Evolutionary conservation across 1,140 invertebrate species (phyloP), one percentile per base, ranked within the genome.

Genomic region (Wiebesia pumilae): DNA sequence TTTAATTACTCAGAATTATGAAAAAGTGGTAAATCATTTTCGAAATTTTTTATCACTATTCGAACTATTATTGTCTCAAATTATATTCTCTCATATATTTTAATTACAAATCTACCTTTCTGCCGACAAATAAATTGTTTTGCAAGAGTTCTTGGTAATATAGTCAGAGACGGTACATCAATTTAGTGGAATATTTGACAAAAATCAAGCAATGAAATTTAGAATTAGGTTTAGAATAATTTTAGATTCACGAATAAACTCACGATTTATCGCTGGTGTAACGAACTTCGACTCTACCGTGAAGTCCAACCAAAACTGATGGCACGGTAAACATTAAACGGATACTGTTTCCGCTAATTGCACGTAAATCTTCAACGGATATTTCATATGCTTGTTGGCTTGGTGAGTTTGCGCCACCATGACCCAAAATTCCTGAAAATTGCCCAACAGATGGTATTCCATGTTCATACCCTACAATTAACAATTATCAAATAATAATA

Each of bases 241-340:
- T n/a, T n/a, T n/a, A n/a, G n/a, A n/a, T n/a, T 71, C 19, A 71
- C 2, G 19, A 24, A 27, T 6, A 40, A 79, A 95, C 95, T 94
- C 94, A 97, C 96, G 93, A 92, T 87, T 95, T 95, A 90, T 97
- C 94, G 35, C 92, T 96, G 12, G 97, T 97, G 90, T 97, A 98
- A 89, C 97, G 94, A 83, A 98, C 93, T 92, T 98, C 97, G 2
- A 98, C 96, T 86, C 97, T 95, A 81, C 97, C 97, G 90, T 97
- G 96, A 47, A 98, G 94, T 73, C 97, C 97, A n/a, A 98, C 97
- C 87, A 97, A 95, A 1, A 98, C 94, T 51, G 95, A 93, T 0
- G 97, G 97, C 21, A 98, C 95, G 14, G 96, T 96, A 91, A 98
- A 98, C 3, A 97, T 95, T 85, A 98, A 95, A 87, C 97, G 95